Evolutionary conservation across 2,113 vertebrate species (phyloP).

Genomic region (Gallinago paraguaiae): DNA sequence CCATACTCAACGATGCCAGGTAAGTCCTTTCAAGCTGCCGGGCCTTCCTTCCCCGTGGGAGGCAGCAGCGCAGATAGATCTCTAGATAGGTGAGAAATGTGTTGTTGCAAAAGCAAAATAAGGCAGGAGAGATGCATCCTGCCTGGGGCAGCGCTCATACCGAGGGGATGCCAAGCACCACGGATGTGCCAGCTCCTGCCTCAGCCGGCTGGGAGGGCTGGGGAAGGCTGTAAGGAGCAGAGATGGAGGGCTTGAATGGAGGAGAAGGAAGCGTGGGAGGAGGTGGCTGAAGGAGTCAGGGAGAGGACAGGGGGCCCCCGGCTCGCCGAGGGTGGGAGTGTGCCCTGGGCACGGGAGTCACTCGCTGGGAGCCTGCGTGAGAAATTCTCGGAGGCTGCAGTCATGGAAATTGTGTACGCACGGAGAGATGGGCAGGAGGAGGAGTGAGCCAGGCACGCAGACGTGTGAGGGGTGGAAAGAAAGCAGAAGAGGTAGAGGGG

Average conservation of each 20-base stretch:
- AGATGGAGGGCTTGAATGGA: neutral
- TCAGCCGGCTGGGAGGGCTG: neutral
- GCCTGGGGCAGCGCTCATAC: neutral
- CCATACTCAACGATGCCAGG: neutral
- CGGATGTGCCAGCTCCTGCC: neutral
- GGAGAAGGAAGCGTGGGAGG: neutral
- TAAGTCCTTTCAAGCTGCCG: neutral
- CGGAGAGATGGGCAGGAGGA: neutral
- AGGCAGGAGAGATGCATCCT: neutral
- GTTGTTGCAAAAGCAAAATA: neutral
- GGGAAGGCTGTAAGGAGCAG: neutral
- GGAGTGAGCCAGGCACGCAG: neutral
- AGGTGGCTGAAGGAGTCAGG: neutral
- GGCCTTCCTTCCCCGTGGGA: neutral
- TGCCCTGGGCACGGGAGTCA: slow-evolving; percentile 17
- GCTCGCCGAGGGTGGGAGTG: neutral
- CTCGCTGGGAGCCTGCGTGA: neutral
- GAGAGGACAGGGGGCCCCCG: neutral
- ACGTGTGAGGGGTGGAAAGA: neutral
- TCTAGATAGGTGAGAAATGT: neutral
- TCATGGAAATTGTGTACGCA: neutral
- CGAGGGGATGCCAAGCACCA: rapidly evolving
- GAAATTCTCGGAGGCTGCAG: slow-evolving; percentile 7
- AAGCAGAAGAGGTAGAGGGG: neutral
- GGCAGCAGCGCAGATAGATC: neutral